Conservation (phyloP, 2,113 vertebrate species). For the Ariopsis seemanni region DNA sequence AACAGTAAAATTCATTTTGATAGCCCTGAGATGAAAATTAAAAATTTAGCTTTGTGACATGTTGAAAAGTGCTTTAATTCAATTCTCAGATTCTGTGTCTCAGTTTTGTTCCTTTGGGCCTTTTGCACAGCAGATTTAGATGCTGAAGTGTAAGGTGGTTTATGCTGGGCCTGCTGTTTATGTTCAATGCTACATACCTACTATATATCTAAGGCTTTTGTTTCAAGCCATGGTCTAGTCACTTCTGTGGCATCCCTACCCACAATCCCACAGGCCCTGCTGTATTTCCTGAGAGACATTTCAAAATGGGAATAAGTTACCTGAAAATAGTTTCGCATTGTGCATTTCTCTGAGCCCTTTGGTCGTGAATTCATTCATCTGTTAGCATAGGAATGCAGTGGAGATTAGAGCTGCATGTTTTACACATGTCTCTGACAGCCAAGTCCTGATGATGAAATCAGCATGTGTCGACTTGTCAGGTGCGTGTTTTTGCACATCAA, state of each 20-base stretch:
- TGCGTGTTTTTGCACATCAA: conserved; percentile 3
- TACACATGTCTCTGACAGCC: conserved; percentile 39
- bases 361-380: conserved; percentile 54
- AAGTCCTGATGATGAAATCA: conserved; percentile 8
- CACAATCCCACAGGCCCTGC: conserved; percentile 18
- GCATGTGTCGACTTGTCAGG: not conserved
- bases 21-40: not conserved
- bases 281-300: conserved; percentile 52
- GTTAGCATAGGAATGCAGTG: conserved; percentile 39
- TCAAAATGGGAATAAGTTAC: conserved; percentile 57
- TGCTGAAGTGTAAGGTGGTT: not conserved
- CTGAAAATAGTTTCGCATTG: conserved; percentile 55
- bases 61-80: not conserved
- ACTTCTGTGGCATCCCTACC: conserved; percentile 15
- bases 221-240: conserved; percentile 48
- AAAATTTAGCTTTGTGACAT: not conserved
- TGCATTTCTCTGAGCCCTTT: conserved; percentile 51
- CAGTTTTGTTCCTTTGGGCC: not conserved
- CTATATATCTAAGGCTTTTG: conserved; percentile 46
- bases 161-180: conserved; percentile 32
- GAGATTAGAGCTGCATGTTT: conserved; percentile 44
- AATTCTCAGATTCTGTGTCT: not conserved
- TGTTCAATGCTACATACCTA: conserved; percentile 54
- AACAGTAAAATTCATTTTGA: not conserved
- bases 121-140: conserved; percentile 29